Conservation (phyloP, 2,113 vertebrate genomes). For the Mesoclemmys tuberculata region DNA sequence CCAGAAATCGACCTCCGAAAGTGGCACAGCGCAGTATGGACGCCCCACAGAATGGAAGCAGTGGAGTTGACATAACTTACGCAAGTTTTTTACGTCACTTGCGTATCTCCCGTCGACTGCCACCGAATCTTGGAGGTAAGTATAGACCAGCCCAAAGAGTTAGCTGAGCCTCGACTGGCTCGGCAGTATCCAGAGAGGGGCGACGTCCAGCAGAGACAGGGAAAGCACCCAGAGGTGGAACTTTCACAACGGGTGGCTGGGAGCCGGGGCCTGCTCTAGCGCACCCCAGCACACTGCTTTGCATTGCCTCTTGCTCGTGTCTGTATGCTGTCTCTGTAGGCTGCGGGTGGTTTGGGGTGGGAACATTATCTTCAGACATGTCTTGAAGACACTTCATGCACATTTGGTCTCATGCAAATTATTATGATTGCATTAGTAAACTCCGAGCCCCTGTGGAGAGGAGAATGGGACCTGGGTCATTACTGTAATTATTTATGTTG, state of each 20-base stretch:
- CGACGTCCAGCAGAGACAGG: background rate
- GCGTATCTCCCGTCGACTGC: too few species aligned
- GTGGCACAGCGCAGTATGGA: too few species aligned
- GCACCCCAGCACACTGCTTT: background rate
- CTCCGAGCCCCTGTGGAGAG: background rate
- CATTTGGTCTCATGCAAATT: slow-evolving; percentile 19
- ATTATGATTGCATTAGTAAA: background rate
- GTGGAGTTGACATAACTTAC: too few species aligned
- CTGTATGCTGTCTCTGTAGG: background rate
- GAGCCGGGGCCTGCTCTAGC: background rate
- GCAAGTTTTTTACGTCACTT: too few species aligned
- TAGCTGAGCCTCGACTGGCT: background rate
- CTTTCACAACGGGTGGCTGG: background rate
- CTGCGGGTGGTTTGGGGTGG: background rate
- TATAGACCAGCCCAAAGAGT: too few species aligned
- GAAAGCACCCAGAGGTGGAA: background rate
- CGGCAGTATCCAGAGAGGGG: background rate
- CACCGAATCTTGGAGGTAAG: too few species aligned
- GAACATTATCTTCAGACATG: slow-evolving; percentile 5
- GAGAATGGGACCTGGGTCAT: background rate
- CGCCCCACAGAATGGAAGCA: too few species aligned
- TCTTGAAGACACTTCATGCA: background rate
- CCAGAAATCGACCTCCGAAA: too few species aligned
- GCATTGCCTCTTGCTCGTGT: background rate
- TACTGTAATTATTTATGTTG: background rate